phyloP scores from a whole-genome alignment of 2,113 vertebrate genomes.

The Atractosteus spatula region DNA sequence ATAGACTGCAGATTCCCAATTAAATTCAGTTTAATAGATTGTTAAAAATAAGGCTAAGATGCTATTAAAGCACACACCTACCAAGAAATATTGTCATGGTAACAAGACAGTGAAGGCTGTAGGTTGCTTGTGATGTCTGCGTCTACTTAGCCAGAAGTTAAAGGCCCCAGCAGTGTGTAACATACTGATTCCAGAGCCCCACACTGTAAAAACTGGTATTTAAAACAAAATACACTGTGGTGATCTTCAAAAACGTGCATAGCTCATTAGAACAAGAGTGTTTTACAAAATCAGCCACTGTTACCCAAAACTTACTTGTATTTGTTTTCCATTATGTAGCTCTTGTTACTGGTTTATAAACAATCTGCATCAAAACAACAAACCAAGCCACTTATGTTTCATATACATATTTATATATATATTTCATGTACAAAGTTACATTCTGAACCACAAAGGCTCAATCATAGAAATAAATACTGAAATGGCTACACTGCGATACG shows the following conservation, averaged over 20 bases:
- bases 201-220: slow-evolving; percentile 9
- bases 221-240: slow-evolving; percentile 9
- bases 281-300: slow-evolving; percentile 23
- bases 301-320: not conserved
- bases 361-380: slow-evolving; percentile 54
- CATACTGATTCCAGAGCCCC: not conserved
- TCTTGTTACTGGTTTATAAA: slow-evolving; percentile 17
- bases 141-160: not conserved
- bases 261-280: slow-evolving; percentile 43
- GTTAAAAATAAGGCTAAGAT: slow-evolving; percentile 51
- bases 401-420: slow-evolving; percentile 88
- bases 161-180: not conserved
- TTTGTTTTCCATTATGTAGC: slow-evolving; percentile 15
- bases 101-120: slow-evolving; percentile 13
- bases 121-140: not conserved
- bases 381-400: slow-evolving; percentile 64
- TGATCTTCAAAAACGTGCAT: slow-evolving; percentile 53
- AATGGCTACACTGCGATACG: slow-evolving; percentile 80
- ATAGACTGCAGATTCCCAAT: slow-evolving; percentile 24
- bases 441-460: slow-evolving; percentile 92
- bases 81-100: slow-evolving; percentile 12
- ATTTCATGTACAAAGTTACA: slow-evolving; percentile 98
- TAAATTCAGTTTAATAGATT: slow-evolving; percentile 51
- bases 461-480: slow-evolving; percentile 98
- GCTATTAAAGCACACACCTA: slow-evolving; percentile 35